Evolutionary conservation across 1,140 invertebrate species (phyloP).

Genomic region (Myzus persicae): DNA sequence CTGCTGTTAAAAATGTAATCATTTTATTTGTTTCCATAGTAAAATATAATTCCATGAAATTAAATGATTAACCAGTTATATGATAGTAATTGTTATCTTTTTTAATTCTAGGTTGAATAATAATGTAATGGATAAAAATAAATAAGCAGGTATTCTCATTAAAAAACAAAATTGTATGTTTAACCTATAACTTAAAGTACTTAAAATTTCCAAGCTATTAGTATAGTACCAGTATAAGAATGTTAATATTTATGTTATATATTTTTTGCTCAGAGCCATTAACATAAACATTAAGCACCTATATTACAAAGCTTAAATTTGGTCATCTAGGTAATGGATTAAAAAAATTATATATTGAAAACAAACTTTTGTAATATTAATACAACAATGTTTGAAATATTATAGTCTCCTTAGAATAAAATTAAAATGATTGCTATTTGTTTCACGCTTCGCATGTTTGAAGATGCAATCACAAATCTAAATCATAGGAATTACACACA

Average conservation of each 20-base stretch:
- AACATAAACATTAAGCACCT: neutral
- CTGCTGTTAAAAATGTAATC: neutral
- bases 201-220: neutral
- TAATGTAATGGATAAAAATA: neutral
- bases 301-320: neutral
- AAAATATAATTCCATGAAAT: neutral
- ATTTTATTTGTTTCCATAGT: neutral
- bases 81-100: neutral
- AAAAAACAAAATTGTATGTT: neutral
- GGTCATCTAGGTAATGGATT: neutral
- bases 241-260: neutral
- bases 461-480: too few relatives aligned
- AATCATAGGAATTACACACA: neutral
- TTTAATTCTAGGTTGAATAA: neutral
- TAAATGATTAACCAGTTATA: neutral
- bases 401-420: neutral
- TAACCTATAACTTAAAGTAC: neutral
- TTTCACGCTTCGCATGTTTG: neutral
- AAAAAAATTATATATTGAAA: neutral
- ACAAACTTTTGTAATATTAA: too few relatives aligned
- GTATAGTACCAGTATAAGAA: neutral
- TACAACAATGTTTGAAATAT: neutral
- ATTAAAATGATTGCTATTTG: neutral
- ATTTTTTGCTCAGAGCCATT: neutral
- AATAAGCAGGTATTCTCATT: neutral